Evolutionary conservation across 2,888 invertebrate species (phyloP), one percentile per base, ranked within the genome.

Genomic region (Myopa testacea): DNA sequence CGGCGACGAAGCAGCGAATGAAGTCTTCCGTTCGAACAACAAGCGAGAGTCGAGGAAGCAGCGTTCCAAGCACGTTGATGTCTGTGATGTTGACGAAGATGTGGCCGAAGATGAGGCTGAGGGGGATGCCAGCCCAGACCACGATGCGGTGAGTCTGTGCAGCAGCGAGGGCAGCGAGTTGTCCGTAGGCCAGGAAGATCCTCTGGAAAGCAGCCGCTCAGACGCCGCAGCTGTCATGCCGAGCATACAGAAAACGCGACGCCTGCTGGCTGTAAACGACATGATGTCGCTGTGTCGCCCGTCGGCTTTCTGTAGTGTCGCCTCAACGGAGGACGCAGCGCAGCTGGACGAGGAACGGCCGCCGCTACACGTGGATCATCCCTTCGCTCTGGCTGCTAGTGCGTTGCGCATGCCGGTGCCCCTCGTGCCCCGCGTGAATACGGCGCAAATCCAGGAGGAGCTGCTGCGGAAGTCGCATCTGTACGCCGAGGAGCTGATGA

Each of bases 161-260:
- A 93, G 93, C 83, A 93, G 93, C 83, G 94, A 94, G 84, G 95
- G 94, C 84, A 95, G 95, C 65, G 95, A 95, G 4, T 86, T 95
- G 52, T 95, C 95, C 82, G 95, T 95, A 81, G 95, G 95, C 7
- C 95, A 95, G 85, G 95, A 95, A 79, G 85, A 87, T 80, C 80
- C 77, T 4, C n/a, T 52, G 63, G 52, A 67, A 3, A 37, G 45
- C 26, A 68, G 70, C 4, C 55, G 55, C 14, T 4, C 34, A 5
- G 65, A 34, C 1, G 62, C 34, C 12, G 60, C 67, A 19, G 68
- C 26, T 1, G 1, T 26, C 60, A 60, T 70, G 76, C 63, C 62
- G 19, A 76, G 14, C 26, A 68, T 72, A 50, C 81, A 50, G 6
- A 81, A 79, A 38, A 81, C 82, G 14, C 71, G 83, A 0, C 86